A percentile compares a stretch with the other conserved stretches of the same genome.
phyloP scores from a whole-genome alignment of 2,113 vertebrate species.

The Setophaga kirtlandii region DNA sequence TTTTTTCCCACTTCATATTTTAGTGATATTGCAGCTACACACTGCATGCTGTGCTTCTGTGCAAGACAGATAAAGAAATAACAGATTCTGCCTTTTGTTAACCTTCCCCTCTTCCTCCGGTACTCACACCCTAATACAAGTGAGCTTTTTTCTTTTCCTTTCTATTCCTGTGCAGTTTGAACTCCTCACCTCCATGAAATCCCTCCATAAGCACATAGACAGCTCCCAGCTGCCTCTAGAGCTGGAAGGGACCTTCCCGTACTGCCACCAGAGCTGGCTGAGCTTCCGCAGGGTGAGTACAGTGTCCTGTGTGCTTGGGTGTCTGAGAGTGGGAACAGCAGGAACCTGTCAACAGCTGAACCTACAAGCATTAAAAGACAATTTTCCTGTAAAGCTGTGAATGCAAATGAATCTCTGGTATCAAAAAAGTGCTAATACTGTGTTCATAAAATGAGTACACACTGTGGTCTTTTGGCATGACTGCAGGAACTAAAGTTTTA shows the following conservation, averaged over 20 bases:
- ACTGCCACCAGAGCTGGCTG: conserved; percentile 88
- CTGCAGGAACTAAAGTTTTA: not conserved
- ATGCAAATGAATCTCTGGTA: not conserved
- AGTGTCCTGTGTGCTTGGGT: not conserved
- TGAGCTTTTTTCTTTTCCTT: not conserved
- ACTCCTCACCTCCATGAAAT: conserved; percentile 81
- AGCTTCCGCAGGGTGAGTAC: conserved; percentile 86
- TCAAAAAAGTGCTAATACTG: not conserved
- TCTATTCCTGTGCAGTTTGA: conserved; percentile 76
- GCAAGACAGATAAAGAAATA: not conserved
- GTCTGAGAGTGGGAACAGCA: not conserved
- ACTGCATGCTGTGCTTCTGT: not conserved
- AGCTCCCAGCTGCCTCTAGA: conserved; percentile 79
- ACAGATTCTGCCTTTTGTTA: not conserved
- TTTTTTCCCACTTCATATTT: not conserved
- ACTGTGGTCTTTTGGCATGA: not conserved
- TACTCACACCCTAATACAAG: not conserved
- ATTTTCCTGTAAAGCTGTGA: not conserved
- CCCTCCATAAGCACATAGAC: conserved; percentile 85
- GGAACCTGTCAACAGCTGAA: not conserved
- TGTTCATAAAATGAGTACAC: not conserved
- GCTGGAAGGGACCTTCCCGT: conserved; percentile 85
- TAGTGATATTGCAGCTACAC: not conserved
- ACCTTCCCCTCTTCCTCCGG: not conserved
- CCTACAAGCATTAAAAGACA: not conserved